Percentiles rank a stretch among this genome's conserved stretches.
phyloP scores from a whole-genome alignment of 2,797 vertebrate genomes.

The Tachyglossus aculeatus region DNA sequence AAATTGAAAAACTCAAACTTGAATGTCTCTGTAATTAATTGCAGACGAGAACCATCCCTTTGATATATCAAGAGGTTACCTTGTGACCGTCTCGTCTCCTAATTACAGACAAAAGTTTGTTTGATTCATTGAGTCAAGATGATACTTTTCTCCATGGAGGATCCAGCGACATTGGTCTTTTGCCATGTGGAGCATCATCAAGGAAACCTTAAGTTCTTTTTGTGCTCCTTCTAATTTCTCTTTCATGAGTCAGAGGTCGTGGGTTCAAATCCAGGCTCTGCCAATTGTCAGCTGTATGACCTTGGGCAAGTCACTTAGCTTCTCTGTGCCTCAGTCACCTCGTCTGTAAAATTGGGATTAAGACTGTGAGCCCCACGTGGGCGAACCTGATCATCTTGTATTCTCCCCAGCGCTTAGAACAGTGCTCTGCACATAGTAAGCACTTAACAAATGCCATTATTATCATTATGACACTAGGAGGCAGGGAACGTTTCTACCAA shows the following conservation, averaged over 20 bases:
- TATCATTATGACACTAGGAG: too few species aligned
- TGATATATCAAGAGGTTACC: neutral
- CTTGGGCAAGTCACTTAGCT: too few species aligned
- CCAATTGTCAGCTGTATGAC: too few species aligned
- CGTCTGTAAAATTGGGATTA: too few species aligned
- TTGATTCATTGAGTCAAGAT: neutral
- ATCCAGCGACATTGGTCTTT: neutral
- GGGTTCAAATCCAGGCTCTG: too few species aligned
- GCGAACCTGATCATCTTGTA: too few species aligned
- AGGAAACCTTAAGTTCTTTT: slow-evolving; percentile 1
- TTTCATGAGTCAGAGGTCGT: slow-evolving; percentile 9
- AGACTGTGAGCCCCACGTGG: too few species aligned
- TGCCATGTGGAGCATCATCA: neutral
- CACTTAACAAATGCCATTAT: too few species aligned
- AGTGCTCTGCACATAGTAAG: too few species aligned
- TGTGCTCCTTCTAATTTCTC: neutral
- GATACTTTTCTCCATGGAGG: neutral
- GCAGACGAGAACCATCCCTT: slow-evolving; percentile 1
- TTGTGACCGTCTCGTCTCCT: neutral
- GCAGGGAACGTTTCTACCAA: too few species aligned
- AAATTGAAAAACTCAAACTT: neutral
- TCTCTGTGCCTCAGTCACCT: too few species aligned
- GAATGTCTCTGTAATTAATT: slow-evolving; percentile 1
- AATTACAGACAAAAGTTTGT: neutral
- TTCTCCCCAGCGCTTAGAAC: too few species aligned